Percentiles rank a stretch among this genome's conserved stretches.
phyloP scores from a whole-genome alignment of 2,888 invertebrate genomes.

The Cephalotes varians region DNA sequence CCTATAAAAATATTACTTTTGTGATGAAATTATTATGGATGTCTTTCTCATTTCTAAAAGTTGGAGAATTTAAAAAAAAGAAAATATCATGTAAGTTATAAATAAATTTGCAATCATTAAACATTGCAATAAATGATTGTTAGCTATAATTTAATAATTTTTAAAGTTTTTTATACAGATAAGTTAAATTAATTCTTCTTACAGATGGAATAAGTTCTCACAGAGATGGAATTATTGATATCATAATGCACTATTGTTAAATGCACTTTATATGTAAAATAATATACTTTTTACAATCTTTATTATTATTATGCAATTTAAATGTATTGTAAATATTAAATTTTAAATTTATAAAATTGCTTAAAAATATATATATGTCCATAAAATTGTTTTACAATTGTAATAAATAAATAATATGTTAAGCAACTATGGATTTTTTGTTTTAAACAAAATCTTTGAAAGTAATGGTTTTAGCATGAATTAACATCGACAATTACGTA shows the following conservation, averaged over 20 bases:
- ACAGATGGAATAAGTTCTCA: neutral
- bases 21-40: too few species aligned
- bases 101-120: neutral
- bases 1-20: too few species aligned
- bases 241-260: neutral
- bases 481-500: too few species aligned
- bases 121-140: neutral
- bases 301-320: neutral
- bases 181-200: neutral
- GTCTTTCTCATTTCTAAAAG: too few species aligned
- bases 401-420: too few species aligned
- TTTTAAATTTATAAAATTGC: neutral
- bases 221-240: neutral
- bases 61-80: too few species aligned
- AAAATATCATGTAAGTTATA: neutral
- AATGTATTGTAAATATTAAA: neutral
- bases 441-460: too few species aligned
- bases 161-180: neutral
- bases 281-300: neutral
- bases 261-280: neutral
- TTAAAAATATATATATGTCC: neutral
- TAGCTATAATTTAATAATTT: neutral
- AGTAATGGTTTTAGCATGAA: too few species aligned
- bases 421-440: too few species aligned
- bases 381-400: too few species aligned